phyloP scores from a whole-genome alignment of 2,797 vertebrate genomes.

The Oreochromis grahami region DNA sequence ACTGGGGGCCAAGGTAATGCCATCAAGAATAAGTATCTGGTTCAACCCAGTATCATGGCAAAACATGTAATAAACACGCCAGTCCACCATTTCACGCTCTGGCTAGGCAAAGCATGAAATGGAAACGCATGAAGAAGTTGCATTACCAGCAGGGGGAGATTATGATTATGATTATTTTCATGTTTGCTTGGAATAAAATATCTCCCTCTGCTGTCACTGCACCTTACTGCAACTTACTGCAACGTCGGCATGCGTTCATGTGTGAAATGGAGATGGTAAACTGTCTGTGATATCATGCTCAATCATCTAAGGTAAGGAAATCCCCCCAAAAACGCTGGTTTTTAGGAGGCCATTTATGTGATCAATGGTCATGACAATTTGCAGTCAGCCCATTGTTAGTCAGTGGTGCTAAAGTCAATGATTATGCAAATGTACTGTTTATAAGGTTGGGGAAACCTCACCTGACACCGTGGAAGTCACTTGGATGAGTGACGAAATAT shows the following conservation, averaged over 20 bases:
- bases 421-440: background rate
- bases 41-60: background rate
- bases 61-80: background rate
- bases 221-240: background rate
- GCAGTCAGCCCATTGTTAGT: background rate
- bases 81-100: background rate
- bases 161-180: background rate
- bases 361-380: background rate
- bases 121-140: background rate
- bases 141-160: background rate
- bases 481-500: background rate
- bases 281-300: background rate
- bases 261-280: background rate
- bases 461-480: background rate
- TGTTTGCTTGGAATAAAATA: background rate
- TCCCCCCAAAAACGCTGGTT: background rate
- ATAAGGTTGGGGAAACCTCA: background rate
- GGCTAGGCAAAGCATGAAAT: fast-evolving
- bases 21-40: background rate
- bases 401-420: background rate
- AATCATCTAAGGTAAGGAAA: background rate
- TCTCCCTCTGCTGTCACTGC: background rate
- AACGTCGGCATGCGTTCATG: background rate
- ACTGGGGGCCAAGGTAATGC: background rate
- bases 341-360: background rate